Evolutionary conservation across 2,888 invertebrate species (phyloP).

Genomic region (Rhogogaster chlorosoma): DNA sequence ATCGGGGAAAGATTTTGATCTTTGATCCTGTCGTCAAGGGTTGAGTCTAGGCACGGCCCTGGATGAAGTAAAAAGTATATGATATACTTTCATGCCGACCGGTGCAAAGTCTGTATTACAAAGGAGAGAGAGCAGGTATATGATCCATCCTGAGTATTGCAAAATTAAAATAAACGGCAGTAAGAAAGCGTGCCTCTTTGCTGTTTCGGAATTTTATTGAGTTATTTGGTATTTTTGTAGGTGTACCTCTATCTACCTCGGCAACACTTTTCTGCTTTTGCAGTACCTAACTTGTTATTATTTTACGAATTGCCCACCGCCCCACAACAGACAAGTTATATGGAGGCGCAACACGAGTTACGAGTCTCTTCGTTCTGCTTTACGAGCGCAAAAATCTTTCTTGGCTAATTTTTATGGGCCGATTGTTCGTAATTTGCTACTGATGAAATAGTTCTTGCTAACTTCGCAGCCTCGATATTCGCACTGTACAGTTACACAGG

Average conservation of each 20-base stretch:
- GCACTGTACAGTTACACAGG: not conserved
- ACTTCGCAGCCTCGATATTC: not conserved
- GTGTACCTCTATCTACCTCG: slow-evolving; percentile 36
- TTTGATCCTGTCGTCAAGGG: not conserved
- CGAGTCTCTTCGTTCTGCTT: slow-evolving; percentile 52
- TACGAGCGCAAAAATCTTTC: slow-evolving; percentile 61
- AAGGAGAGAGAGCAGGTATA: slow-evolving; percentile 66
- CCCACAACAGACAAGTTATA: not conserved
- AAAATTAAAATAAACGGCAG: slow-evolving; percentile 76
- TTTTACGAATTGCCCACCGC: slow-evolving; percentile 23
- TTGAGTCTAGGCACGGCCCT: not conserved
- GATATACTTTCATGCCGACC: slow-evolving; percentile 5
- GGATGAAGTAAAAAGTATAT: slow-evolving; percentile 12
- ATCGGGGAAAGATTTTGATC: not conserved
- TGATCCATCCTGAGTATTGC: slow-evolving; percentile 36
- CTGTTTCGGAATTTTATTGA: slow-evolving; percentile 61
- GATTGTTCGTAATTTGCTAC: slow-evolving; percentile 61
- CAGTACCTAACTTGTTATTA: slow-evolving; percentile 55
- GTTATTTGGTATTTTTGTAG: slow-evolving; percentile 57
- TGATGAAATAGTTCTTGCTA: slow-evolving; percentile 60
- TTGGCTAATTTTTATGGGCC: slow-evolving; percentile 49
- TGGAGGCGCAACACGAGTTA: slow-evolving; percentile 46
- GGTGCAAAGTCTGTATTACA: slow-evolving; percentile 62
- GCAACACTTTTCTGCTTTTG: slow-evolving; percentile 61
- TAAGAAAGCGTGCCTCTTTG: slow-evolving; percentile 65